Evolutionary conservation across 2,113 vertebrate genomes (phyloP).

Genomic region (Heterocephalus glaber): DNA sequence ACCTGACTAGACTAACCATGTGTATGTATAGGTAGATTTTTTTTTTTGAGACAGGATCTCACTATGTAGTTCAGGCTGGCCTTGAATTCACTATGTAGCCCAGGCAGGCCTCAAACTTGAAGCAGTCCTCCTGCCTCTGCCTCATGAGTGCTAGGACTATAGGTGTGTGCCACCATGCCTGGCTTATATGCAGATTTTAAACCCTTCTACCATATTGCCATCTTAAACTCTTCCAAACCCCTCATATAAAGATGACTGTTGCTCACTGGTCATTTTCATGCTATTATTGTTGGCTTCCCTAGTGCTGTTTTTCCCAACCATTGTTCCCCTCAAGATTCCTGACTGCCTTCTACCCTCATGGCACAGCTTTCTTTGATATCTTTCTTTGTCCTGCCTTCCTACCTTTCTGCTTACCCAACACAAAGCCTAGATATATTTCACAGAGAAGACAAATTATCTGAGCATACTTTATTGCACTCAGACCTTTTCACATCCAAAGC

Average conservation of each 20-base stretch:
- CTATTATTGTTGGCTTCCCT: not conserved
- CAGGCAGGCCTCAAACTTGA: too few species aligned
- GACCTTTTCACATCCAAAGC: slow-evolving; percentile 41
- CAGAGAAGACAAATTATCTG: slow-evolving; percentile 55
- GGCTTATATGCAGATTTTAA: slow-evolving; percentile 16
- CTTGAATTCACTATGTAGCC: too few species aligned
- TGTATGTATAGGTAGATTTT: not conserved
- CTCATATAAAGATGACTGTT: slow-evolving; percentile 5
- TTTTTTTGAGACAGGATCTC: too few species aligned
- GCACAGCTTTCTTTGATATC: slow-evolving; percentile 31
- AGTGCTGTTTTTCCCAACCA: not conserved
- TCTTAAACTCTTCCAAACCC: slow-evolving; percentile 15
- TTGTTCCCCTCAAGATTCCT: not conserved
- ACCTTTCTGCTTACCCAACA: not conserved
- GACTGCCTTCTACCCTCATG: not conserved
- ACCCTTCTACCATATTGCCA: not conserved
- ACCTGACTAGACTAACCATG: not conserved
- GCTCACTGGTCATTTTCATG: slow-evolving; percentile 3
- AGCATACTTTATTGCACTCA: slow-evolving; percentile 11
- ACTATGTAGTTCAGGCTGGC: too few species aligned
- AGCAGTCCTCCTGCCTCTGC: too few species aligned
- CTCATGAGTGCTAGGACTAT: too few species aligned
- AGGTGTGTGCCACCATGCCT: too few species aligned
- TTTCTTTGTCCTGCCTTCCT: slow-evolving; percentile 15
- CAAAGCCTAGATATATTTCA: slow-evolving; percentile 35